Evolutionary conservation across 37 sponge, comb jelly and placozoan species (phyloP).

Genomic region (Theonella swinhoei): DNA sequence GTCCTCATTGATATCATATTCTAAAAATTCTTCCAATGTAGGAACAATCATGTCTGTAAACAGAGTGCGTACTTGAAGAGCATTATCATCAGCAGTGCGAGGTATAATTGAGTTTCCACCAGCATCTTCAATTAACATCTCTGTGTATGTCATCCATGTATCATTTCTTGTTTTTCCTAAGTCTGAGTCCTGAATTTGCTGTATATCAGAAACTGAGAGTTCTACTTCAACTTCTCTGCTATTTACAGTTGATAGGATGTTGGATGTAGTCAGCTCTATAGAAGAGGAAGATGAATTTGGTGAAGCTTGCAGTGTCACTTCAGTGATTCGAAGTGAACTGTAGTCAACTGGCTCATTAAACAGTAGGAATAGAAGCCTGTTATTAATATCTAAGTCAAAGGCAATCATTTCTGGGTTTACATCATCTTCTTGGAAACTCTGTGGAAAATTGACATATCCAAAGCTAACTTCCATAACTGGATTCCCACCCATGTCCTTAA

Average conservation of each 20-base stretch:
- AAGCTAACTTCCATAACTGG: conserved; percentile 35
- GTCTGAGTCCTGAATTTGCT: conserved; percentile 49
- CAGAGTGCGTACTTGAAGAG: conserved; percentile 59
- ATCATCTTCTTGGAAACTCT: conserved; percentile 46
- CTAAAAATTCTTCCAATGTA: conserved; percentile 40
- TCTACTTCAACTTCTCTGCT: conserved; percentile 34
- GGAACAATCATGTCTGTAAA: conserved; percentile 62
- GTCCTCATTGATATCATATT: conserved; percentile 57
- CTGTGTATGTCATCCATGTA: conserved; percentile 72
- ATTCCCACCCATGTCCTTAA: conserved; percentile 83
- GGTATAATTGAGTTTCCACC: conserved; percentile 46
- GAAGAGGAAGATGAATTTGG: conserved; percentile 5
- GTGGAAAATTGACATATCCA: not conserved
- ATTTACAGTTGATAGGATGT: conserved; percentile 11
- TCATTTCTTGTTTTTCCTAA: conserved; percentile 55
- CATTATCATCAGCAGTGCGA: conserved; percentile 57
- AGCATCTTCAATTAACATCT: conserved; percentile 55
- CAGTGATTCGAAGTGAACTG: conserved; percentile 30
- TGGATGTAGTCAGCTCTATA: conserved; percentile 40
- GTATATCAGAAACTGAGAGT: conserved; percentile 53
- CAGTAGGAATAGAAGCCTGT: conserved; percentile 43
- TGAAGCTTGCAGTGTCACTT: conserved; percentile 60
- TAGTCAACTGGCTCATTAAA: conserved; percentile 83
- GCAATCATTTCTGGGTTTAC: conserved; percentile 62
- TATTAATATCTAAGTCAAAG: conserved; percentile 83